phyloP scores from a whole-genome alignment of 2,797 vertebrate genomes.

The Antennarius maculatus region DNA sequence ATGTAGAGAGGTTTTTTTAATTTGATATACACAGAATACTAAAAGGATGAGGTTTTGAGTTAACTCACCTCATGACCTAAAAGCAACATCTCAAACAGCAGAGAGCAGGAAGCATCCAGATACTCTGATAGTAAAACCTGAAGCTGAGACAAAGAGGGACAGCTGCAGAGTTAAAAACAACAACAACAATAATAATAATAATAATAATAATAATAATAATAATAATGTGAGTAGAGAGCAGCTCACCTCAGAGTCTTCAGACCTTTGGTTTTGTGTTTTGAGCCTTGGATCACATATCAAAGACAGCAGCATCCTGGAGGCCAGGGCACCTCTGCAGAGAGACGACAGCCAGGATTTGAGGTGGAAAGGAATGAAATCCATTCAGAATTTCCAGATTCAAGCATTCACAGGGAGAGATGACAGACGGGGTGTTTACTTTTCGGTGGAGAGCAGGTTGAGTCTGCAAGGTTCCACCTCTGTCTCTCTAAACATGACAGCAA shows the following conservation, averaged over 20 bases:
- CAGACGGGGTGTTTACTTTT: slow-evolving; percentile 67
- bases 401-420: background rate
- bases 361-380: background rate
- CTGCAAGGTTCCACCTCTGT: slow-evolving; percentile 79
- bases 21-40: background rate
- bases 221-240: background rate
- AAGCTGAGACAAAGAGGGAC: slow-evolving; percentile 38
- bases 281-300: slow-evolving; percentile 68
- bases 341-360: background rate
- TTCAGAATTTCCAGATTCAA: background rate
- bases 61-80: slow-evolving; percentile 79
- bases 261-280: slow-evolving; percentile 7
- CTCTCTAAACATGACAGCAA: slow-evolving; percentile 85
- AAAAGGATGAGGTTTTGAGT: background rate
- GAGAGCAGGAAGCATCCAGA: slow-evolving; percentile 78
- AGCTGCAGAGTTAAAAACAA: background rate
- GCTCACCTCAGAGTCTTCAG: slow-evolving; percentile 57
- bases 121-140: slow-evolving; percentile 78
- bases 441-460: slow-evolving; percentile 72
- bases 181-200: background rate
- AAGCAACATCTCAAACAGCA: slow-evolving; percentile 85
- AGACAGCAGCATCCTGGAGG: slow-evolving; percentile 71
- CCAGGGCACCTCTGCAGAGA: slow-evolving; percentile 71
- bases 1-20: too few species aligned
- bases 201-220: background rate